Conservation (phyloP, 2,797 vertebrate species). For the Linurgus olivaceus region DNA sequence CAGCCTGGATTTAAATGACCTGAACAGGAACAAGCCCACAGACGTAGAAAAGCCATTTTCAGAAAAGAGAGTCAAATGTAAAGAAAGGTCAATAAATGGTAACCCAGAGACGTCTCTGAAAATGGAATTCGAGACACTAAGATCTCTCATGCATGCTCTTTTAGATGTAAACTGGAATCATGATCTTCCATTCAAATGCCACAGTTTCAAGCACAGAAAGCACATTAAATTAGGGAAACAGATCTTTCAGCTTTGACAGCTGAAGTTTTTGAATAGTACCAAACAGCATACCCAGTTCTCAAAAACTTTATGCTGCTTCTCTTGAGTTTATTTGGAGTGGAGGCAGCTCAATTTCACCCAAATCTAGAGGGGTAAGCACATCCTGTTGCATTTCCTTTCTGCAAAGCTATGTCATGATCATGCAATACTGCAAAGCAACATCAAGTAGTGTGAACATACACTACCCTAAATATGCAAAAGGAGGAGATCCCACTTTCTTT, state of each 20-base stretch:
- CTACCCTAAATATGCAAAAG: not conserved
- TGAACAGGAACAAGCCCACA: not conserved
- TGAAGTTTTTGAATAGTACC: not conserved
- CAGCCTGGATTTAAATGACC: not conserved
- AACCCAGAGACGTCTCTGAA: not conserved
- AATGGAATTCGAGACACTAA: not conserved
- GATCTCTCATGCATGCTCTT: not conserved
- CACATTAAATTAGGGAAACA: not conserved
- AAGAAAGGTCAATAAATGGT: not conserved
- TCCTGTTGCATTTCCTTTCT: not conserved
- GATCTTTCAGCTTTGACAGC: not conserved
- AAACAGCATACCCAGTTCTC: not conserved
- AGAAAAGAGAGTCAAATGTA: not conserved
- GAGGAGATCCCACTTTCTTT: not conserved
- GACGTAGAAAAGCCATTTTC: not conserved
- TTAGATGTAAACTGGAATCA: not conserved
- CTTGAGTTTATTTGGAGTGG: not conserved
- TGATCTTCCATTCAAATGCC: not conserved
- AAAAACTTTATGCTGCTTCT: not conserved
- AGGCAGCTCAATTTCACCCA: not conserved
- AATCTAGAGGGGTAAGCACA: not conserved
- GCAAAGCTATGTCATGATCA: not conserved
- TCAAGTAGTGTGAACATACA: not conserved
- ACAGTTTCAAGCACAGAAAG: not conserved
- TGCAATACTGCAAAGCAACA: not conserved